Conservation (phyloP, 2,797 vertebrate genomes). For the Botia almorhae region DNA sequence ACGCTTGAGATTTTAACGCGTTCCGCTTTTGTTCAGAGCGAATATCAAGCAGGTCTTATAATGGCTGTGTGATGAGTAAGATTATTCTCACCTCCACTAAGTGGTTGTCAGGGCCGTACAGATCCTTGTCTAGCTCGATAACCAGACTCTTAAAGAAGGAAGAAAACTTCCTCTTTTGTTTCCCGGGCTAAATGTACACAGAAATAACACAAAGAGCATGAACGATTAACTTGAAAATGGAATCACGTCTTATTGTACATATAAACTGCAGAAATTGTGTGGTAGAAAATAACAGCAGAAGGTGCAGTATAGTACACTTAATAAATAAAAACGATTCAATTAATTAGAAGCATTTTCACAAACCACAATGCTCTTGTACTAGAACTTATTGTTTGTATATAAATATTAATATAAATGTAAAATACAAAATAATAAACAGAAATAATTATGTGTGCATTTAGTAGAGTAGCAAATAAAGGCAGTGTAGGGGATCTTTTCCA, state of each 20-base stretch:
- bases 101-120: conserved; percentile 99
- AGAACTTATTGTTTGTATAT: no score
- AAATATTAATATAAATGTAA: no score
- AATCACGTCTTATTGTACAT: conserved; percentile 1
- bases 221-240: background rate
- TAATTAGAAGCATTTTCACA: no score
- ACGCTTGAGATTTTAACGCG: background rate
- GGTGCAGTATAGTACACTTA: no score
- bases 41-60: conserved; percentile 9
- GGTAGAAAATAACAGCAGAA: background rate
- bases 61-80: background rate
- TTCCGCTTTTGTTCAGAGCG: background rate
- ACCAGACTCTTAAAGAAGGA: conserved; percentile 99
- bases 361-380: no score
- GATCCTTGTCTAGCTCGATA: conserved; percentile 98
- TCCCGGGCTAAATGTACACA: conserved; percentile 74
- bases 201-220: background rate
- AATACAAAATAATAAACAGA: no score
- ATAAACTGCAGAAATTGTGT: background rate
- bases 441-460: no score
- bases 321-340: no score
- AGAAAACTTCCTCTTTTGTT: conserved; percentile 96
- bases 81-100: conserved; percentile 89
- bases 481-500: no score
- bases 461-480: no score